Conservation (phyloP, 2,113 vertebrate species). For the Otolemur garnettii region DNA sequence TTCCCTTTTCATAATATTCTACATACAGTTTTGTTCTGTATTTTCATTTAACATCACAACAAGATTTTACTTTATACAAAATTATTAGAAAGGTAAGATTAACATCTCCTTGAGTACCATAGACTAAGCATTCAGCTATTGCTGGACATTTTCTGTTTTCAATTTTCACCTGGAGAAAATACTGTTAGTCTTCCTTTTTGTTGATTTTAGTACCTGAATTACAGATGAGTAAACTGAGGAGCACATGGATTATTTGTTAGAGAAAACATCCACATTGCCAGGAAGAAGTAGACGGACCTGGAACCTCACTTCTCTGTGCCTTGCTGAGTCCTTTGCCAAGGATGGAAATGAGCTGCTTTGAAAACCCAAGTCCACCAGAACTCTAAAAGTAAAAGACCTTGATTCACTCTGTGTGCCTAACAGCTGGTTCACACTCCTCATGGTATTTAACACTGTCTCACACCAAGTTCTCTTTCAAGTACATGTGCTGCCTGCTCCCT, state of each 20-base stretch:
- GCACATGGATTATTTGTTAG: neutral
- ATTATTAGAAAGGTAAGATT: neutral
- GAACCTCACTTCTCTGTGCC: neutral
- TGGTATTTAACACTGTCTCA: neutral
- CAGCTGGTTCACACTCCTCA: neutral
- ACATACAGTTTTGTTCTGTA: neutral
- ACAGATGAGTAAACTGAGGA: neutral
- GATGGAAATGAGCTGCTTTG: neutral
- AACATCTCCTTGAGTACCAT: neutral
- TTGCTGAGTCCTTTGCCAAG: neutral
- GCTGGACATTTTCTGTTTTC: neutral
- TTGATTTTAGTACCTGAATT: neutral
- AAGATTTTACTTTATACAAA: neutral
- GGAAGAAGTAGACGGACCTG: rapidly evolving
- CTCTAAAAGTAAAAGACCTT: neutral
- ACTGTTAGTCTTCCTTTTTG: neutral
- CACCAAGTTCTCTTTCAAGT: neutral
- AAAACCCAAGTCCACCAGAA: neutral
- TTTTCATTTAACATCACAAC: neutral
- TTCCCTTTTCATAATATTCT: neutral
- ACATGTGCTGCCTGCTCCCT: neutral
- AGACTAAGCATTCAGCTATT: neutral
- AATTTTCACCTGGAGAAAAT: neutral
- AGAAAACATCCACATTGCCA: neutral
- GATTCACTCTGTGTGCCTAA: neutral